Conservation (phyloP, 2,113 vertebrate species). For the Corythornis cristatus region DNA sequence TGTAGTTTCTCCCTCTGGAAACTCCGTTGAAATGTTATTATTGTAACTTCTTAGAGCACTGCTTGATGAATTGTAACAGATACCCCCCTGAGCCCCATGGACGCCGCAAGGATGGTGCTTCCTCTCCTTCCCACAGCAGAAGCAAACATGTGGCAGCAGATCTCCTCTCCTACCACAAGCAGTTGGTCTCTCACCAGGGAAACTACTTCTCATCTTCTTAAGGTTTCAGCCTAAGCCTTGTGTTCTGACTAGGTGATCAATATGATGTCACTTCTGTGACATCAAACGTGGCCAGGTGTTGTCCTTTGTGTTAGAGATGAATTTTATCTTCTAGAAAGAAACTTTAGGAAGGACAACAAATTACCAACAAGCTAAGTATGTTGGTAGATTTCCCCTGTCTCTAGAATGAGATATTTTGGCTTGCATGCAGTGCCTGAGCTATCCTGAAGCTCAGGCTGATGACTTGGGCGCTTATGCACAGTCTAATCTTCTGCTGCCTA, state of each 20-base stretch:
- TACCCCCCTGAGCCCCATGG: background rate
- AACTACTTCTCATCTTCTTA: background rate
- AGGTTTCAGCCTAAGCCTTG: background rate
- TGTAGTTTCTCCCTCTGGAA: constrained; percentile 70
- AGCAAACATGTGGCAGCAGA: background rate
- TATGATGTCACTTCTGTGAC: background rate
- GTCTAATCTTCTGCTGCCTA: background rate
- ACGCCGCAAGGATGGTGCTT: background rate
- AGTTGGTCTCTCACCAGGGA: background rate
- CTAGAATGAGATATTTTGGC: background rate
- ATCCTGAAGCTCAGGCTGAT: background rate
- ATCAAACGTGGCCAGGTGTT: fast-evolving
- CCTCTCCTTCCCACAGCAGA: background rate
- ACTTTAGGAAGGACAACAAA: background rate
- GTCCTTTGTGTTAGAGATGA: background rate
- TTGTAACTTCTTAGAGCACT: constrained; percentile 50
- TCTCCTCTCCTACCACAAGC: fast-evolving
- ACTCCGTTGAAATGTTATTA: constrained; percentile 62
- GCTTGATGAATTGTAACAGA: constrained; percentile 59
- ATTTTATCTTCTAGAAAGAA: background rate
- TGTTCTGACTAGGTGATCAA: fast-evolving
- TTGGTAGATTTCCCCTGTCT: background rate
- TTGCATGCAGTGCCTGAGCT: background rate
- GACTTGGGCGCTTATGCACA: background rate
- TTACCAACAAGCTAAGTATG: background rate